Evolutionary conservation across 2,888 invertebrate species (phyloP), one percentile per base, ranked within the genome.

Genomic region (Xylota sylvarum): DNA sequence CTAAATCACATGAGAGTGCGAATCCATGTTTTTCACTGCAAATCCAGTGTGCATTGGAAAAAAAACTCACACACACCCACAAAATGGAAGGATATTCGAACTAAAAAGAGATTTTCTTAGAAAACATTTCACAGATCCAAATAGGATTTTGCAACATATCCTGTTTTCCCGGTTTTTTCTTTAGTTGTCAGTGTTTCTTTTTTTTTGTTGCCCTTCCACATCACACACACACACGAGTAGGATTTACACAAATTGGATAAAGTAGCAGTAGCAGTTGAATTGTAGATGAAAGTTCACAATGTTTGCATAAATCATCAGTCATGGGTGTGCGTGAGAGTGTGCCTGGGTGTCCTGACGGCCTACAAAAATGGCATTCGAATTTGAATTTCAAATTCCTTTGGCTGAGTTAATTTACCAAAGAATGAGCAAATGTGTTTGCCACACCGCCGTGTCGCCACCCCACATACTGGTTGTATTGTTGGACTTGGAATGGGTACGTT

Each of bases 1-100:
- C 88, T 86, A 88, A 90, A 89, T 89, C 88, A 81, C 89, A 90
- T 89, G 88, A 90, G 91, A 91, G 91, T 91, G 91, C 91, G 91
- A 91, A 91, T 89, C 89, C 91, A 89, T 91, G 91, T 91, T 91
- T 89, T 89, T n/a, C 19, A 19, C 52, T 60, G 52, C 32, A 78
- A 82, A 73, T 82, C 82, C 82, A 9, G 5, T 12, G 67, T 37
- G 72, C 55, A 65, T 60, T 56, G 70, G 10, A 17, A 35, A 52
- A 82, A 85, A 19, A 48, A 7, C n/a, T n/a, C n/a, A n/a, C n/a
- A n/a, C n/a, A n/a, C 40, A 40, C 40, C 67, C 69, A 79, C 62
- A 70, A 43, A 72, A 62, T 10, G 40, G 37, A 72, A 37, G 52
- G 65, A 72, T 64, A 64, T 46, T 32, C 43, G 35, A 79, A 62